These are phyloP conservation scores for Sebastes matsubarae DNA, from an alignment of 2,797 vertebrate genomes.

Conservation along the genomic window DNA sequence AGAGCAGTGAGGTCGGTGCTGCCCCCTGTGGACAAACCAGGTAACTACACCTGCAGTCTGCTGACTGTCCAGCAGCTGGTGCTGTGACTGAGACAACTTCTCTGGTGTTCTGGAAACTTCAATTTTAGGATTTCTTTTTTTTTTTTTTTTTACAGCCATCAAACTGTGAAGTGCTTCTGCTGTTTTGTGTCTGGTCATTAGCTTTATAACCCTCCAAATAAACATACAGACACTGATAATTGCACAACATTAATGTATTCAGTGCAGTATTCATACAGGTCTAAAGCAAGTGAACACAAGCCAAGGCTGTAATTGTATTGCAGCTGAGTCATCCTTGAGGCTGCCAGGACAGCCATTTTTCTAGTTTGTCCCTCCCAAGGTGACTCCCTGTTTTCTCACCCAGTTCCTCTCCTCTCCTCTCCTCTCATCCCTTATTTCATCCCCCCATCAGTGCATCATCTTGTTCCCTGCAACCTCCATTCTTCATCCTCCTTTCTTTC, in stretches of 20 bases:
- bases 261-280: not conserved
- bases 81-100: not conserved
- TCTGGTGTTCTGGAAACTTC: conserved; percentile 54
- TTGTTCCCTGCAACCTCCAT: not conserved
- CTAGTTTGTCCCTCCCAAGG: conserved; percentile 68
- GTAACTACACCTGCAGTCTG: not conserved
- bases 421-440: conserved; percentile 12
- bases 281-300: conserved; percentile 44
- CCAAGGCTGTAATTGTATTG: conserved; percentile 49
- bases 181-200: not conserved
- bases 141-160: not conserved
- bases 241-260: not conserved
- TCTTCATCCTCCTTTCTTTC: conserved; percentile 22
- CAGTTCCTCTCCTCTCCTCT: conserved; percentile 17
- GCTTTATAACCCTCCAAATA: not conserved
- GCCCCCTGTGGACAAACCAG: conserved; percentile 36
- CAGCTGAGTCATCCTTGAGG: conserved; percentile 75
- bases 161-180: not conserved
- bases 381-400: conserved; percentile 61
- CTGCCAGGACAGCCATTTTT: conserved; percentile 70
- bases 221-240: not conserved
- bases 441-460: conserved; percentile 18
- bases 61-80: conserved; percentile 38
- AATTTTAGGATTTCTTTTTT: not conserved
- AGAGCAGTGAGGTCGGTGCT: not conserved